phyloP scores from a whole-genome alignment of 1,140 invertebrate genomes.

The Ericerus pela region DNA sequence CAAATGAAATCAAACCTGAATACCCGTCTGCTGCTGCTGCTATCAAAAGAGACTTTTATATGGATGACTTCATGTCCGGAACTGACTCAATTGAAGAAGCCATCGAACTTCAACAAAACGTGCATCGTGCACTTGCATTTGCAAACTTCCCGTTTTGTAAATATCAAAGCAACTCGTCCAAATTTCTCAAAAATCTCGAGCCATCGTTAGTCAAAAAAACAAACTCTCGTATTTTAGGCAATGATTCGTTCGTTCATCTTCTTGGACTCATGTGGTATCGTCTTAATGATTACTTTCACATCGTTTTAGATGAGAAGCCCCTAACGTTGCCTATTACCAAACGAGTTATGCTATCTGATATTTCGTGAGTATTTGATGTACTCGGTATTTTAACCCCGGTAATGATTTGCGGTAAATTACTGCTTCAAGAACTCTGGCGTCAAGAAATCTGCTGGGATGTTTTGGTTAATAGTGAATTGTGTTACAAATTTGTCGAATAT shows the following conservation, averaged over 20 bases:
- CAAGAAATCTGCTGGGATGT: slow-evolving; percentile 23
- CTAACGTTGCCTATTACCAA: slow-evolving; percentile 8
- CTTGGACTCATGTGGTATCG: not conserved
- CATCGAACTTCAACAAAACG: not conserved
- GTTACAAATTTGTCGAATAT: not conserved
- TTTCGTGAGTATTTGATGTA: slow-evolving; percentile 25
- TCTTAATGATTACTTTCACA: not conserved
- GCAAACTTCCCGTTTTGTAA: not conserved
- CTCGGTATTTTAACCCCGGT: slow-evolving; percentile 24
- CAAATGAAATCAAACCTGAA: no score
- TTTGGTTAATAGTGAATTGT: slow-evolving; percentile 15
- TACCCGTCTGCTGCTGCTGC: slow-evolving; percentile 20
- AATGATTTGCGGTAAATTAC: slow-evolving; percentile 22
- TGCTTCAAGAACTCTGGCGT: slow-evolving; percentile 25
- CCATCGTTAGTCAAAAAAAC: not conserved
- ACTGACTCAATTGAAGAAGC: not conserved
- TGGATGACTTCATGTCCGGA: slow-evolving; percentile 29
- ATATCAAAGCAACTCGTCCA: not conserved
- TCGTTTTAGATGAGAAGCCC: not conserved
- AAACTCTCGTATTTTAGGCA: not conserved
- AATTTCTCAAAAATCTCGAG: not conserved
- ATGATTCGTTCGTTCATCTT: not conserved
- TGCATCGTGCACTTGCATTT: not conserved
- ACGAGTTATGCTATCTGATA: slow-evolving; percentile 13
- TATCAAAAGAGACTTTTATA: slow-evolving; percentile 30